phyloP scores from a whole-genome alignment of 2,113 vertebrate genomes.

The Lagopus leucura region DNA sequence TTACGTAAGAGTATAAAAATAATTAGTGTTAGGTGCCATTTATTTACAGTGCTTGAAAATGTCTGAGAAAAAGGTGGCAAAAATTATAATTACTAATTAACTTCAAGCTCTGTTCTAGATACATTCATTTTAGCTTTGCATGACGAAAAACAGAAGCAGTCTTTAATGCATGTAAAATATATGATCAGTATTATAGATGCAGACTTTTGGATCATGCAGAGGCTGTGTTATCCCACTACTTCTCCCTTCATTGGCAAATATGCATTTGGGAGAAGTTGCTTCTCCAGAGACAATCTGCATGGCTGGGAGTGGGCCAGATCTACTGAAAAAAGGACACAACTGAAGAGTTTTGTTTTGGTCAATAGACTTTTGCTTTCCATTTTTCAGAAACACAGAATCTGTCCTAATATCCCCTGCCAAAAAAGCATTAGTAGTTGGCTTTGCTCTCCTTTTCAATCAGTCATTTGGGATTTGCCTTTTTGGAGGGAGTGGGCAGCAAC shows the following conservation, averaged over 20 bases:
- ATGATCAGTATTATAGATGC: accelerated
- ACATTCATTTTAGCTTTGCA: neutral
- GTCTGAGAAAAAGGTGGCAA: neutral
- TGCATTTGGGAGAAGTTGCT: accelerated
- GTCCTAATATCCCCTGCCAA: neutral
- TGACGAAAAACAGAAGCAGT: neutral
- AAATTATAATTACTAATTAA: neutral
- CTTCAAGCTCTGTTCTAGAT: neutral
- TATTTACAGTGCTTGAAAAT: slow-evolving; percentile 1
- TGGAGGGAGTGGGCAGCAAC: neutral
- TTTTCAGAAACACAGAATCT: neutral
- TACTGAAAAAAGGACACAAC: neutral
- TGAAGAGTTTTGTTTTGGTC: neutral
- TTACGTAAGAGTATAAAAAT: neutral
- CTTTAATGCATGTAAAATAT: neutral
- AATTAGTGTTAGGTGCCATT: neutral
- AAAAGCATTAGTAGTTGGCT: neutral
- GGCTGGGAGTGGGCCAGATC: neutral
- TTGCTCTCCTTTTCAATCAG: neutral
- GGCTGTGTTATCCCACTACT: accelerated
- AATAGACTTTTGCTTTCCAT: neutral
- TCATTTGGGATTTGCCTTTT: neutral
- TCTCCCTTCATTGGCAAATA: neutral
- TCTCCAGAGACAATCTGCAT: neutral
- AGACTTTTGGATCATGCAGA: neutral